Base-by-base conservation (phyloP, 2,797 vertebrate species). In the Aldrovandia affinis region DNA sequence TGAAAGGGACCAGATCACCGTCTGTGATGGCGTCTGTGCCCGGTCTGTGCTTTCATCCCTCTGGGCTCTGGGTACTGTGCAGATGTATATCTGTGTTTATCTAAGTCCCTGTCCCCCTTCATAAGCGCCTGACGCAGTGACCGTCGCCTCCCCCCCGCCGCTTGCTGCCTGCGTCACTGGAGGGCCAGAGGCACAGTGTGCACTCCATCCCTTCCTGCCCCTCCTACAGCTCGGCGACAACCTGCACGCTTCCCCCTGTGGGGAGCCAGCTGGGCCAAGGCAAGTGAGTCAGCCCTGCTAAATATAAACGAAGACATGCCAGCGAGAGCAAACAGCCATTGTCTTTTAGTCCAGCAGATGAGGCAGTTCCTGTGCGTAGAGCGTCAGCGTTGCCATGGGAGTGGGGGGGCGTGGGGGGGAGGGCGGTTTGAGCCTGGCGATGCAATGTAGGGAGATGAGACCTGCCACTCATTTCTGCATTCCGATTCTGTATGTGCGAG, bases 71-170 rank as follows among this genome's bases (percentile, higher is more conserved):
- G 50, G 55, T 57, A 30, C 36, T 22, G n/a, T 9, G 25, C 57
- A 65, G 55, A 83, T 65, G 42, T 28, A 15, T 65, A 61, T 42
- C 77, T 79, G 54, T 73, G 28, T 79, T 75, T 83, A 65, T 78
- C 59, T 65, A 79, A 22, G 54, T 18, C 30, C 10, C 30, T 25
- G 30, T 55, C 39, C 3, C 30, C 5, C 33, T 81, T 39, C 39
- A 44, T 44, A 44, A n/a, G 5, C 65, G 2, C 2, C 12, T 70
- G 81, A 55, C 30, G 55, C 50, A 55, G 54, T 63, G 80, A 44
- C 30, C 28, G 9, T 47, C 20, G 9, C 8, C 78, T 28, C 33
- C 33, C 70, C n/a, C 47, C 68, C 52, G 9, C n/a, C 75, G 30
- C 39, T 73, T 50, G 2, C 18, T 22, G 36, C 42, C 33, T 83